These are phyloP conservation scores for Periophthalmodon schlosseri DNA, from an alignment of 2,113 vertebrate genomes.

Conservation along the genomic window DNA sequence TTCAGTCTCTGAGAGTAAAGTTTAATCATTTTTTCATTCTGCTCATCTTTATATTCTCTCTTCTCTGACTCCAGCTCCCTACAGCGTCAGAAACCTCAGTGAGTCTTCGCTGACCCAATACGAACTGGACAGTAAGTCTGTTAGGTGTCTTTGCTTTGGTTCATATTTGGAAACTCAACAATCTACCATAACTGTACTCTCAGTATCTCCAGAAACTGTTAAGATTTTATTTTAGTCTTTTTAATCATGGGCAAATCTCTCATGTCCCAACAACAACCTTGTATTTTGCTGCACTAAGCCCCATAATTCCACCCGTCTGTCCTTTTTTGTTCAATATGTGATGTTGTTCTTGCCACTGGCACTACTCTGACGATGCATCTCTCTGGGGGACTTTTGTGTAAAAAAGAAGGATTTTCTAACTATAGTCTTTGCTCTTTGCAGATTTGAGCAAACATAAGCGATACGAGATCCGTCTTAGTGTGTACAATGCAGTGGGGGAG, in stretches of 20 bases:
- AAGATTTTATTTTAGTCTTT: conserved; percentile 47
- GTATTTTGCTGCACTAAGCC: conserved; percentile 45
- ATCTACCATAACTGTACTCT: conserved; percentile 36
- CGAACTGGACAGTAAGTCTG: conserved; percentile 95
- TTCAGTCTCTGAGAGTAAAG: not conserved
- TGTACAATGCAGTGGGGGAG: conserved; percentile 94
- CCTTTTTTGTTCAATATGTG: conserved; percentile 31
- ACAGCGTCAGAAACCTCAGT: conserved; percentile 89
- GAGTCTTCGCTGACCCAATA: conserved; percentile 94
- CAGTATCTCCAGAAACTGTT: conserved; percentile 42
- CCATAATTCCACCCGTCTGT: conserved; percentile 27
- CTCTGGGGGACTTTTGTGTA: conserved; percentile 38
- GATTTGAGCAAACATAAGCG: conserved; percentile 95
- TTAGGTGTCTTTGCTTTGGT: conserved; percentile 16
- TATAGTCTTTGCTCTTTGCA: conserved; percentile 56
- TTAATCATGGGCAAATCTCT: conserved; percentile 55
- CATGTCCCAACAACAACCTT: conserved; percentile 35
- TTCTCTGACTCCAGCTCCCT: conserved; percentile 77
- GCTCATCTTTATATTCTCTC: conserved; percentile 11
- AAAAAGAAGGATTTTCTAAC: conserved; percentile 46
- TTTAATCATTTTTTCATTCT: conserved; percentile 3
- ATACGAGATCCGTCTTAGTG: conserved; percentile 94
- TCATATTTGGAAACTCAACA: conserved; percentile 12
- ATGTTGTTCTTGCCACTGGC: conserved; percentile 45
- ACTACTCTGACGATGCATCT: conserved; percentile 25